Conservation (phyloP, 2,113 vertebrate species). For the Brachypteracias leptosomus region DNA sequence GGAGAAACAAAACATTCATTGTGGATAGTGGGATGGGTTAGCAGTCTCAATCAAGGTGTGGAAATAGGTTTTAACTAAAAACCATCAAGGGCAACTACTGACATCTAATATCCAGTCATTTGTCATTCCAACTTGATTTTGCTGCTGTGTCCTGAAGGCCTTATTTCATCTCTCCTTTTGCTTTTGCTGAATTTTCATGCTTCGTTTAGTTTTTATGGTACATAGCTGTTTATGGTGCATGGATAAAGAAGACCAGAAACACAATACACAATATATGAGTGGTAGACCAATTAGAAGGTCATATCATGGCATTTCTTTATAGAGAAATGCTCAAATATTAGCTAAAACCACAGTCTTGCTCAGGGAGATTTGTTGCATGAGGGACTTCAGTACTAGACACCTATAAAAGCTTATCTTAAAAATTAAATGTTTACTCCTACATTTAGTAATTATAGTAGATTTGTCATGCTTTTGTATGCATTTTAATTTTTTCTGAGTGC, state of each 20-base stretch:
- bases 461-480: background rate
- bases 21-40: background rate
- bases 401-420: background rate
- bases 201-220: background rate
- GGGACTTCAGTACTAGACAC: background rate
- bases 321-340: background rate
- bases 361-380: background rate
- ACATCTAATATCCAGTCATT: background rate
- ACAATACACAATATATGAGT: rapidly evolving
- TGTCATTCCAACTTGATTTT: background rate
- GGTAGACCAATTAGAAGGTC: background rate
- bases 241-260: background rate
- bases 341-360: background rate
- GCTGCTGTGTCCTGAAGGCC: background rate
- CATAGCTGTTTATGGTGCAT: background rate
- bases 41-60: rapidly evolving
- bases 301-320: background rate
- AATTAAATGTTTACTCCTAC: background rate
- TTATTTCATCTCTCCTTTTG: background rate
- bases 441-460: background rate
- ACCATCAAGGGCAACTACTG: background rate
- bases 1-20: background rate
- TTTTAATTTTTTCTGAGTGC: background rate
- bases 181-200: background rate
- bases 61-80: background rate